phyloP scores from a whole-genome alignment of 2,797 vertebrate genomes.

The Poecilia wingei region DNA sequence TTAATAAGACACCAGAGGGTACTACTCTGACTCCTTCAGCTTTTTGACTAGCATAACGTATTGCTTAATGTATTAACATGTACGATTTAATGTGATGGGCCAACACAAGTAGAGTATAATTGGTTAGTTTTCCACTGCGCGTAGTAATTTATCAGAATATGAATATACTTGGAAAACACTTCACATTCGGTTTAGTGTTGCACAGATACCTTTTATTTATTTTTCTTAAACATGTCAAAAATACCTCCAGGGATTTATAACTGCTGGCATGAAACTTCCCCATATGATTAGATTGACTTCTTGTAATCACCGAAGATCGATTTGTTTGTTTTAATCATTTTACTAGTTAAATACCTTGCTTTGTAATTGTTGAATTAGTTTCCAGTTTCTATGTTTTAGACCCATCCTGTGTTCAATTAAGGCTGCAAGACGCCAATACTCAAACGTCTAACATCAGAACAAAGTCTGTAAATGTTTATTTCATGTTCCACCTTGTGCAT shows the following conservation, averaged over 20 bases:
- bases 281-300: neutral
- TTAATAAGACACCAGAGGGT: neutral
- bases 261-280: neutral
- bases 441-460: neutral
- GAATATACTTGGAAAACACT: neutral
- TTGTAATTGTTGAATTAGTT: slow-evolving; percentile 2
- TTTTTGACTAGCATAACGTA: neutral
- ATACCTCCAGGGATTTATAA: no score
- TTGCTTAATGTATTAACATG: neutral
- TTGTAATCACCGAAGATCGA: neutral
- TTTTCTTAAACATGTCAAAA: no score
- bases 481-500: slow-evolving; percentile 15
- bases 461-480: neutral
- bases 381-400: slow-evolving; percentile 5
- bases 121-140: neutral
- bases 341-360: neutral
- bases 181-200: neutral
- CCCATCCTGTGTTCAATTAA: slow-evolving; percentile 4
- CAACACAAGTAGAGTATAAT: neutral
- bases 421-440: neutral
- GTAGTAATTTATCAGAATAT: neutral
- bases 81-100: neutral
- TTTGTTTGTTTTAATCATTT: neutral
- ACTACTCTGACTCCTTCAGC: neutral
- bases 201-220: neutral